Evolutionary conservation across 2,113 vertebrate species (phyloP).

Genomic region (Apodemus speciosus): DNA sequence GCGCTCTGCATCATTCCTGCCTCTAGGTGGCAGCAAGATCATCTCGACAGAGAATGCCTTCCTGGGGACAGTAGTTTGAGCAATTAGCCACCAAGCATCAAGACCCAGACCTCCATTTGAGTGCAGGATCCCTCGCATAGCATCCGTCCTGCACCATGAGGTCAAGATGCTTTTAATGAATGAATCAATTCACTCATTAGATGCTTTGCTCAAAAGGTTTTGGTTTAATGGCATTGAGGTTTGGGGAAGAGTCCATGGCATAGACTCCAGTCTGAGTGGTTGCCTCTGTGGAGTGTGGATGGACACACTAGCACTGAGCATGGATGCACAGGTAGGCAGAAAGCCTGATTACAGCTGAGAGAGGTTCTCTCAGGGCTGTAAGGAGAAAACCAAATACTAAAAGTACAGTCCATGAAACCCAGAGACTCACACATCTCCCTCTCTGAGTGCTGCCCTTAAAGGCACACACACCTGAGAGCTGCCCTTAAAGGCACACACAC

Average conservation of each 20-base stretch:
- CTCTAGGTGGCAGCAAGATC: background rate
- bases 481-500: no score
- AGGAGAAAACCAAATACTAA: background rate
- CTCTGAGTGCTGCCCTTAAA: no score
- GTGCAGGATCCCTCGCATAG: background rate
- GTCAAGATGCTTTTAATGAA: background rate
- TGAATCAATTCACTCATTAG: background rate
- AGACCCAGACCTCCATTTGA: background rate
- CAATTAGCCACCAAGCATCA: rapidly evolving
- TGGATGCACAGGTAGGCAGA: background rate
- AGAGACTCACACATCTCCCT: background rate
- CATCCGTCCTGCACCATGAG: background rate
- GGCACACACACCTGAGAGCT: no score
- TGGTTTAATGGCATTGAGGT: background rate
- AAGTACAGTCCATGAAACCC: background rate
- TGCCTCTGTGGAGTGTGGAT: background rate
- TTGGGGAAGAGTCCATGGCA: background rate
- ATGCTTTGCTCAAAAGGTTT: background rate
- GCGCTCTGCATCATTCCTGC: background rate
- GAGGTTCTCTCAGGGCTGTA: background rate
- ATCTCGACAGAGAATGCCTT: background rate
- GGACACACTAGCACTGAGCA: no score
- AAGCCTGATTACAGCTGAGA: background rate
- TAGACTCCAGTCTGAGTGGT: background rate
- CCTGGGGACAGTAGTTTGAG: background rate